Evolutionary conservation across 2,888 invertebrate species (phyloP), one percentile per base, ranked within the genome.

Genomic region (Ophioninae sp.): DNA sequence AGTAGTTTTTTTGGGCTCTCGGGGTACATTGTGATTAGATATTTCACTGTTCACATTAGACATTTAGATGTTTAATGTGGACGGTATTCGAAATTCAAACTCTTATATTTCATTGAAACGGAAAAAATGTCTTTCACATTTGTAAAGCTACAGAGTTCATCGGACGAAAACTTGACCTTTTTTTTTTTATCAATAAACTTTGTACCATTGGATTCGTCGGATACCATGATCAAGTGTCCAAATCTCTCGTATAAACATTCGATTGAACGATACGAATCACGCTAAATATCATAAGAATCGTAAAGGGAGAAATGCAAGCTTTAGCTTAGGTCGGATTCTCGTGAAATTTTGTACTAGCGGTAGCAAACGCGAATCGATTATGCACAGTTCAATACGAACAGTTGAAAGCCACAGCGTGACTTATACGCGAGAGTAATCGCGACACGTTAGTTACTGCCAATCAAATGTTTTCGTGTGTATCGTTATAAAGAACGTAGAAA

Each of bases 381-480:
- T 67, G 58, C 69, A 39, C 44, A 51, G 71, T 41, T n/a, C 39
- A 64, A 13, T 56, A 39, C 22, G 23, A 71, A 37, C 30, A 61
- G 23, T 37, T 22, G 20, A 17, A 39, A 58, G 41, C n/a, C 10
- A 71, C 22, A 22, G 37, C 63, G 41, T 64, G 39, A 56, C 10
- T 77, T 37, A 23, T 37, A 30, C 65, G 13, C 7, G 69, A 69
- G 69, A 41, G 17, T 10, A 76, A 59, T 51, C 13, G 67, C 37
- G n/a, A 68, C 23, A 51, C 64, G 17, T 73, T 44, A 65, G 44
- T 44, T 69, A 61, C 37, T 58, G 56, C 44, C 65, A 64, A 74
- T 75, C 64, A 79, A 68, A 44, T 51, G 23, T 79, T 51, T 79
- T 17, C 51, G 10, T n/a, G 63, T 51, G 63, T 68, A 59, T 74